Base-by-base conservation (phyloP, 2,888 invertebrate species). In the Lasius platythorax region DNA sequence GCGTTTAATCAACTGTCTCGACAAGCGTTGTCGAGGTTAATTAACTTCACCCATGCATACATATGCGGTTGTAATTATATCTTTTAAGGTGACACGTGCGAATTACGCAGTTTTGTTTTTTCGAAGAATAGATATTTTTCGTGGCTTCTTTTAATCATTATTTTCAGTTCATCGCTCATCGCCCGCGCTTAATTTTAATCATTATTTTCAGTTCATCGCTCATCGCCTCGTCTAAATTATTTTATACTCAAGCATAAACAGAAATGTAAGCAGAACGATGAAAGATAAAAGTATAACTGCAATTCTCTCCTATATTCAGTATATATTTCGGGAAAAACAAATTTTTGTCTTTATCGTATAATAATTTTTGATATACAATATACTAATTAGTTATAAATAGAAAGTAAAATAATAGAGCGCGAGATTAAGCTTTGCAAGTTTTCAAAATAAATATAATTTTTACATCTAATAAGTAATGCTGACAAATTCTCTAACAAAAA, bases 1-100 rank as follows among this genome's bases (percentile, higher is more conserved):
- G 56, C 82, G 85, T 84, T 87, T 87, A 85, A 87, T 86, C 86
- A 87, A 82, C 82, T 66, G 81, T 86, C 67, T 58, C 78, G 82
- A 76, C 40, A 64, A 30, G 40, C 15, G 18, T 30, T 73, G n/a
- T 33, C 58, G 58, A 63, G 64, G 43, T 66, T 76, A 88, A 88
- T 86, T 88, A 66, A 61, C 83, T 72, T 67, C 46, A 37, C 61
- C 28, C 33, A 28, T 58, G 61, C 33, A 33, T 58, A 15, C 33
- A 12, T 4, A 23, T 72, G 78, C 81, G 83, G 56, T 67, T 40
- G 3, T 50, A 28, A 61, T 82, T 33, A 64, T 61, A 23, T 63
- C 18, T 56, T 40, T 30, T 56, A 63, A 70, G 18, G n/a, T 28
- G 56, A 82, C 56, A 79, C 43, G 23, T 50, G 74, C 23, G 64